phyloP scores from a whole-genome alignment of 2,797 vertebrate genomes.

The Bryconaethiops microstoma region DNA sequence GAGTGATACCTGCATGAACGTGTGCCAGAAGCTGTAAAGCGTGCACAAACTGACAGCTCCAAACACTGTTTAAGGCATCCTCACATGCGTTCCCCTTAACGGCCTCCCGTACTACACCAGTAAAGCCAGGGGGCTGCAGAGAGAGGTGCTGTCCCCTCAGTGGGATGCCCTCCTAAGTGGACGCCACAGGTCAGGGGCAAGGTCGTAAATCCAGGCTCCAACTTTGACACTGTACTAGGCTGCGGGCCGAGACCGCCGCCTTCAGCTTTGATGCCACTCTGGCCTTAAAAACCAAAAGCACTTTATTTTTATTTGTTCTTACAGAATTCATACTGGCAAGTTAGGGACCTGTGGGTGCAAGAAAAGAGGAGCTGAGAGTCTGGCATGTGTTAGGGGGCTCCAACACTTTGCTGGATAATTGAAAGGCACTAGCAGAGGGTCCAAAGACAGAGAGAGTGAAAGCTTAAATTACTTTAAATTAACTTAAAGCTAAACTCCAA shows the following conservation, averaged over 20 bases:
- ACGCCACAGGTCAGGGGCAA: constrained; percentile 75
- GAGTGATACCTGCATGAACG: background rate
- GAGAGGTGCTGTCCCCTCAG: constrained; percentile 73
- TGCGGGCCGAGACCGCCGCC: background rate
- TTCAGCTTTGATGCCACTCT: constrained; percentile 37
- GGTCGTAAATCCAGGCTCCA: constrained; percentile 79
- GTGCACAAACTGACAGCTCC: constrained; percentile 43
- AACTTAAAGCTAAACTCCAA: too few species aligned
- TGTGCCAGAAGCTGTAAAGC: constrained; percentile 10
- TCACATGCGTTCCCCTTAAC: constrained; percentile 36
- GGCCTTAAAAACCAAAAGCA: constrained; percentile 32
- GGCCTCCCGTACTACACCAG: background rate
- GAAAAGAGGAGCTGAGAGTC: constrained; percentile 77
- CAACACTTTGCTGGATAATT: constrained; percentile 35
- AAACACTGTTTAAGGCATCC: constrained; percentile 29
- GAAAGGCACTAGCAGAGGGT: constrained; percentile 35
- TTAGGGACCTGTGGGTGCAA: constrained; percentile 69
- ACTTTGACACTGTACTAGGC: constrained; percentile 54
- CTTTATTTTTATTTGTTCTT: constrained; percentile 54
- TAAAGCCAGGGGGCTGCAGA: constrained; percentile 73
- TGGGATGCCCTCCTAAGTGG: constrained; percentile 83
- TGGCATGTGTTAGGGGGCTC: constrained; percentile 79
- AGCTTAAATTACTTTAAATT: constrained; percentile 20
- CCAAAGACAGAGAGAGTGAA: constrained; percentile 29
- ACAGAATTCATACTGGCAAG: constrained; percentile 74